phyloP scores from a whole-genome alignment of 2,113 vertebrate species.

The Edolisoma coerulescens region DNA sequence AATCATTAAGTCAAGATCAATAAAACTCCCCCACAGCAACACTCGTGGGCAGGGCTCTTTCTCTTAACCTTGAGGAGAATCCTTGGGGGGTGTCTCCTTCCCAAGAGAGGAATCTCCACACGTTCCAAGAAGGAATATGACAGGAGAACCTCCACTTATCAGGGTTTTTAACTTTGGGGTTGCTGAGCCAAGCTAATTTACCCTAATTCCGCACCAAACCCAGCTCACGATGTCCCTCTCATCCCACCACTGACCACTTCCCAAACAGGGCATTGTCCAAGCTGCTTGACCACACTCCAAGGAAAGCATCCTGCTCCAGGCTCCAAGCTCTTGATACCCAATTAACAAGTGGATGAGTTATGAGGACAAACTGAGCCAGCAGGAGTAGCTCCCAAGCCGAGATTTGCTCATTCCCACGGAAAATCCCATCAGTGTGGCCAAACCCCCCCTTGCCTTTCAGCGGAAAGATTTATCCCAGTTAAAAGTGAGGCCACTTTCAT shows the following conservation, averaged over 20 bases:
- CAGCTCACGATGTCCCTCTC: background rate
- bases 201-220: background rate
- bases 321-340: background rate
- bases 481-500: background rate
- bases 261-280: background rate
- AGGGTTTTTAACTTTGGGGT: background rate
- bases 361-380: background rate
- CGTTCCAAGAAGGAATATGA: background rate
- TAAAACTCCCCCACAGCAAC: background rate
- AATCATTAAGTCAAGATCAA: accelerated
- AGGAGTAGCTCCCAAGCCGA: background rate
- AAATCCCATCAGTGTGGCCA: background rate
- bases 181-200: background rate
- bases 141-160: background rate
- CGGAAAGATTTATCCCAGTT: background rate
- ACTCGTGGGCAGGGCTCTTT: background rate
- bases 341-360: background rate
- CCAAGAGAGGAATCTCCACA: background rate
- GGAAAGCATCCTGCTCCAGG: background rate
- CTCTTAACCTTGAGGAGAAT: background rate
- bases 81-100: background rate
- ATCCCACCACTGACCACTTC: accelerated
- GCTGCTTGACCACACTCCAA: background rate
- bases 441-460: background rate
- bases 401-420: background rate